Base-by-base conservation (phyloP, 30 jellyfish, hydroid and myxozoan species). In the Hydractinia echinata region DNA sequence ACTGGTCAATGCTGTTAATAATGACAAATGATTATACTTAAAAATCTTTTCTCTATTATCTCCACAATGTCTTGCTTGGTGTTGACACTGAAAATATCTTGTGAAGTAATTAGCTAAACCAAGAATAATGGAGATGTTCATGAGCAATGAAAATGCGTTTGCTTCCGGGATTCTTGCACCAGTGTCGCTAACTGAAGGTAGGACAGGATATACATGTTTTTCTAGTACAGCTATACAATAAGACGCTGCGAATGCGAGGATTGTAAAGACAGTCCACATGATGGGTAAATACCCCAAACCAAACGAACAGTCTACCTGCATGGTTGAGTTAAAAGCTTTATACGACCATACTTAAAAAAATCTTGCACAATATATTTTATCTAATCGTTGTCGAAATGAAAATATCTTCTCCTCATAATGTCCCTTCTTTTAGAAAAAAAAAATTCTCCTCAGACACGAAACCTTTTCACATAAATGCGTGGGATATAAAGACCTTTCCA, bases 271-370 rank as follows among this genome's bases (percentile, higher is more conserved):
- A 53, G 92, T 84, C 97, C 97, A 89, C 21, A 89, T 60, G 5
- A 89, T 61, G 13, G 97, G 97, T 61, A 89, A 54, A 77, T 76
- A 84, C 14, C 97, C 97, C 21, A 89, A 87, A 54, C 97, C 97
- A 4, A 89, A 54, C 6, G 89, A 21, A 68, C 78, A 85, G 14
- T 66, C 95, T 83, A 87, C 61, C 50, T 18, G 0, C 74, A 78
- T 58, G 4, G 69, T 58, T 58, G 69, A 11, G 44, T 30, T 30
- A 30, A 30, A 30, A 2, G 44, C 44, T 30, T 30, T 30, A 30
- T 30, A 30, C 44, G 2, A 30, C 44, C 44, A 30, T 30, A 30
- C 44, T 30, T 30, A n/a, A n/a, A n/a, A n/a, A n/a, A n/a, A 30
- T 30, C 1, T 30, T 30, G n/a, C n/a, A 30, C 44, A 30, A 30